Percentiles rank a stretch among this genome's conserved stretches.
phyloP scores from a whole-genome alignment of 2,113 vertebrate species.

The Lanius ludovicianus region DNA sequence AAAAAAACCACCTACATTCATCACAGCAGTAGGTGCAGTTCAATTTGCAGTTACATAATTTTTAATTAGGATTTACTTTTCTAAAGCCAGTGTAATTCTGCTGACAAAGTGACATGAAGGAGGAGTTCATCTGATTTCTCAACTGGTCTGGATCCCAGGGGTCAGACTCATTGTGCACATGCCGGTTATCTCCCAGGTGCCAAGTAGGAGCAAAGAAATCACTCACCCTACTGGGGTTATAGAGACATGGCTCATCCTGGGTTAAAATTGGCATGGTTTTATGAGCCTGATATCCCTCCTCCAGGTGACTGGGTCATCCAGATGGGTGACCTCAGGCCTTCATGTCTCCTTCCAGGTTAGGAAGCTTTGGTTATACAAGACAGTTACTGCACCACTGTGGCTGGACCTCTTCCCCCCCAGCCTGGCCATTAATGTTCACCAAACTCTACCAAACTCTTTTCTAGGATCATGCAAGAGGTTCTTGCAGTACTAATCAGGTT shows the following conservation, averaged over 20 bases:
- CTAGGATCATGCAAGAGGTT: neutral
- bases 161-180: neutral
- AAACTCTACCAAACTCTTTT: neutral
- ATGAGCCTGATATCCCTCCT: neutral
- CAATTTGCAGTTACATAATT: neutral
- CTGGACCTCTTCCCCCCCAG: neutral
- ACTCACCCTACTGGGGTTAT: rapidly evolving
- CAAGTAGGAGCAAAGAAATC: neutral
- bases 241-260: neutral
- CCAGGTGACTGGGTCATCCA: neutral
- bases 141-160: rapidly evolving
- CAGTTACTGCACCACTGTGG: rapidly evolving
- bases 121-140: neutral
- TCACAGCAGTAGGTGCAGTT: neutral
- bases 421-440: rapidly evolving
- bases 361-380: neutral
- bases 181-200: neutral
- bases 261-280: neutral
- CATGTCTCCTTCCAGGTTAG: neutral
- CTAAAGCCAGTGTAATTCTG: neutral
- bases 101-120: neutral
- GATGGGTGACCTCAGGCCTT: neutral
- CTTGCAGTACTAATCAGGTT: neutral
- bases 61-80: neutral
- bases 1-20: neutral